Conservation (phyloP, 2,113 vertebrate genomes). For the Myanophis thanlyinensis region DNA sequence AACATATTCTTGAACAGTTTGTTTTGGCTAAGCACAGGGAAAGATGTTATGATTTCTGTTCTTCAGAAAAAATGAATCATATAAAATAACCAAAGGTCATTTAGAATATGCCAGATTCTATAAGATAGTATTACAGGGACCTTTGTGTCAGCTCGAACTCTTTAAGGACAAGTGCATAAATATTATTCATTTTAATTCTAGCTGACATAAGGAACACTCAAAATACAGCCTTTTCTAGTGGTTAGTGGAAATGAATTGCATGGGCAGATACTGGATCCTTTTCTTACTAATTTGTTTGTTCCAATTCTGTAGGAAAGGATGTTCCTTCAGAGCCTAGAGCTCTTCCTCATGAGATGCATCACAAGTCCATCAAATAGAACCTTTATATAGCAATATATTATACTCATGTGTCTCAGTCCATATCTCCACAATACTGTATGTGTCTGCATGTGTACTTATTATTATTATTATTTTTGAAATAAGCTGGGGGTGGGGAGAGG, state of each 20-base stretch:
- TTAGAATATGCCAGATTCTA: slow-evolving; percentile 22
- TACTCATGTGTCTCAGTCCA: neutral
- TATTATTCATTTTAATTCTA: neutral
- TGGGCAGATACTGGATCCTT: neutral
- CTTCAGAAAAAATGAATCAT: slow-evolving; percentile 49
- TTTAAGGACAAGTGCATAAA: neutral
- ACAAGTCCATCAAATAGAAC: neutral
- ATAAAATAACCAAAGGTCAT: slow-evolving; percentile 33
- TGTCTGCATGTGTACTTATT: neutral
- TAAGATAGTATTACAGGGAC: slow-evolving; percentile 4
- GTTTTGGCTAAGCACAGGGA: slow-evolving; percentile 64
- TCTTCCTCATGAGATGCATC: neutral
- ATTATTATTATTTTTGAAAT: neutral
- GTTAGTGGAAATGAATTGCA: neutral
- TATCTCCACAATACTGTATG: neutral
- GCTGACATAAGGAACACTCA: neutral
- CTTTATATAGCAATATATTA: neutral
- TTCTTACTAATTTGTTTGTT: neutral
- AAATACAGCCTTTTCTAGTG: slow-evolving; percentile 1
- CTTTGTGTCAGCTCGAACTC: neutral
- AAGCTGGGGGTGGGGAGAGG: neutral
- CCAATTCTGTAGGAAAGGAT: neutral
- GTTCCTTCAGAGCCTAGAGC: neutral
- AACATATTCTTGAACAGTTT: slow-evolving; percentile 70
- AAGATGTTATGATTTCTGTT: slow-evolving; percentile 56